Evolutionary conservation across 35 echinoderm and acorn worm genomes (phyloP).

Genomic region (Apostichopus parvimensis): DNA sequence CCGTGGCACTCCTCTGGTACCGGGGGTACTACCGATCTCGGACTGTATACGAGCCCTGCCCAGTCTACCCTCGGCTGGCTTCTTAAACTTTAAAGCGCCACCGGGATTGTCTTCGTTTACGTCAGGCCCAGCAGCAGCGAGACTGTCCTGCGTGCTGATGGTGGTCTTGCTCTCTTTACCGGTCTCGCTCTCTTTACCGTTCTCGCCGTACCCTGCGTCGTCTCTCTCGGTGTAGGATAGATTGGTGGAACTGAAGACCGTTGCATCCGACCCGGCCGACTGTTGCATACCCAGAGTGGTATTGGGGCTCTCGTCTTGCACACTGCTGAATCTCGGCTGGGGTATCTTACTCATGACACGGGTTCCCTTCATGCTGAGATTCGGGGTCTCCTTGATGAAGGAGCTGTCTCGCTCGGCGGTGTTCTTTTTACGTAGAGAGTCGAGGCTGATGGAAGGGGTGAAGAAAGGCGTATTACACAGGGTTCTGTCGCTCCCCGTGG

Average conservation of each 20-base stretch:
- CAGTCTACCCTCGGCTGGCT: background rate
- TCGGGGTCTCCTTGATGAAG: conserved; percentile 25
- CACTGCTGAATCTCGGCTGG: conserved; percentile 10
- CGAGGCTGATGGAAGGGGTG: background rate
- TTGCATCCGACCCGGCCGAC: conserved; percentile 1
- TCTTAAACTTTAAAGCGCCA: background rate
- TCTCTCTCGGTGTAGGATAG: background rate
- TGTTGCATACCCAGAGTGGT: background rate
- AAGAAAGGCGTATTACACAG: background rate
- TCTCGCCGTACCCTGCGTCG: background rate
- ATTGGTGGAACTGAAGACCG: background rate
- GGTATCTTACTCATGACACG: background rate
- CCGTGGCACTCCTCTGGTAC: background rate
- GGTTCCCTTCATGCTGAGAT: background rate
- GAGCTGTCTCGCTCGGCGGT: background rate
- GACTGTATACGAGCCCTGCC: background rate
- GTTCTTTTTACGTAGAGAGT: background rate
- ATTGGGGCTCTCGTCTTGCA: conserved; percentile 30
- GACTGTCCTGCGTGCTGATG: background rate
- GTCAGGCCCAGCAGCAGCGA: background rate
- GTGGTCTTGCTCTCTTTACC: background rate
- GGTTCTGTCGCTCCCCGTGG: conserved; percentile 16
- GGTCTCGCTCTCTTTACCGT: background rate
- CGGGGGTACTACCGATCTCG: conserved; percentile 21
- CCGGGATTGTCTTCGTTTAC: background rate